Evolutionary conservation across 2,797 vertebrate genomes (phyloP).

Genomic region (Epinephelus awoara): DNA sequence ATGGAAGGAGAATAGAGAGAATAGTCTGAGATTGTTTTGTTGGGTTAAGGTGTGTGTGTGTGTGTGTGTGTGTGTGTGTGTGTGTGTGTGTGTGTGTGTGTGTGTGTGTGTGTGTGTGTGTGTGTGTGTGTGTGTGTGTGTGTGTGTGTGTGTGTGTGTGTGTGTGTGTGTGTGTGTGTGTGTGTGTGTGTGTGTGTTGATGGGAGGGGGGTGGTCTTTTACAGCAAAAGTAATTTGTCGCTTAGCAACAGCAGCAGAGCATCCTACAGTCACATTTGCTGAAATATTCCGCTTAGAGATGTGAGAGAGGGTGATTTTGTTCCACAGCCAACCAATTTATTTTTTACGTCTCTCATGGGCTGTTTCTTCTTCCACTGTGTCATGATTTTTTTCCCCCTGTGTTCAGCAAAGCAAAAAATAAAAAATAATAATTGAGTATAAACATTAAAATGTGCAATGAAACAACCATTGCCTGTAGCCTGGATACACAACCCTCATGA

Average conservation of each 20-base stretch:
- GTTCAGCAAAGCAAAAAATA: slow-evolving; percentile 46
- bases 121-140: background rate
- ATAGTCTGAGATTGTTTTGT: slow-evolving; percentile 45
- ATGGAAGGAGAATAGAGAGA: slow-evolving; percentile 14
- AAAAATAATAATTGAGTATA: slow-evolving; percentile 2
- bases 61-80: background rate
- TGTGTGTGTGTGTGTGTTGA: background rate
- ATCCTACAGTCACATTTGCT: slow-evolving; percentile 63
- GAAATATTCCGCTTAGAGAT: slow-evolving; percentile 51
- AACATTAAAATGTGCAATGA: slow-evolving; percentile 12
- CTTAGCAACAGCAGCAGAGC: slow-evolving; percentile 84
- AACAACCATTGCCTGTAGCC: slow-evolving; percentile 18
- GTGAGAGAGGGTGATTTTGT: slow-evolving; percentile 28
- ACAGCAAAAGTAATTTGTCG: slow-evolving; percentile 83
- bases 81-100: background rate
- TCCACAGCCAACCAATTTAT: slow-evolving; percentile 36
- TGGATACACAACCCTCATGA: slow-evolving; percentile 14
- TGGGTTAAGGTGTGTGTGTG: slow-evolving; percentile 20
- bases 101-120: background rate
- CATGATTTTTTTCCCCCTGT: slow-evolving; percentile 16
- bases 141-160: background rate
- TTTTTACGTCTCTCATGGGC: slow-evolving; percentile 38
- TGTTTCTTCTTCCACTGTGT: slow-evolving; percentile 50
- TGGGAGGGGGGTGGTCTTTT: slow-evolving; percentile 28
- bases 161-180: slow-evolving; percentile 11